A percentile compares a stretch with the other conserved stretches of the same genome.
These are phyloP conservation scores for Luffia ferchaultella DNA, from an alignment of 2,888 invertebrate species.

Conservation along the genomic window DNA sequence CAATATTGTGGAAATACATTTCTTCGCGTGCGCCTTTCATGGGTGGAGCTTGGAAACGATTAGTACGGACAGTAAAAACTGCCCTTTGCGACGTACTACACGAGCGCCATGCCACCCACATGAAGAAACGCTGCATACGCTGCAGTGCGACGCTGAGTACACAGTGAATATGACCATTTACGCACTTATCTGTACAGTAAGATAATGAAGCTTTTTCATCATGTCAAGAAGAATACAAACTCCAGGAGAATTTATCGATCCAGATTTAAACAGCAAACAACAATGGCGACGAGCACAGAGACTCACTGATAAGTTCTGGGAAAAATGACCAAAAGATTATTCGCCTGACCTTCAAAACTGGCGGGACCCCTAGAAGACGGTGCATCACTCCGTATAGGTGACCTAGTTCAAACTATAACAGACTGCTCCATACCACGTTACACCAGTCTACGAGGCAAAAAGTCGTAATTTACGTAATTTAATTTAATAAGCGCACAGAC, in stretches of 20 bases:
- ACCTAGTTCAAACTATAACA: too few species aligned
- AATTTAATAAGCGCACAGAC: too few species aligned
- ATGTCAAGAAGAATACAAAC: neutral
- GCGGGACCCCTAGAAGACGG: too few species aligned
- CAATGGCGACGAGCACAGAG: slow-evolving; percentile 1
- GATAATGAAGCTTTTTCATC: slow-evolving; percentile 1
- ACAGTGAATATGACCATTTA: slow-evolving; percentile 2
- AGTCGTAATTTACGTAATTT: too few species aligned
- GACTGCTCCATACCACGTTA: too few species aligned
- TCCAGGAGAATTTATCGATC: neutral
- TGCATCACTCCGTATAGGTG: too few species aligned
- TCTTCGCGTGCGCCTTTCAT: slow-evolving; percentile 4
- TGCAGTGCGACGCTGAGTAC: slow-evolving; percentile 3
- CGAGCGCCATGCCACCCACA: neutral
- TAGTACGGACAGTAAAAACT: slow-evolving; percentile 1
- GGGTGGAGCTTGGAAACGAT: slow-evolving; percentile 5
- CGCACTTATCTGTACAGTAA: slow-evolving; percentile 2
- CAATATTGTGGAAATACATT: slow-evolving; percentile 7
- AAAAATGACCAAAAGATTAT: slow-evolving; percentile 15
- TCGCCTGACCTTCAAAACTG: neutral
- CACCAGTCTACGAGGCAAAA: too few species aligned
- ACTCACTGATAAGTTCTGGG: slow-evolving; percentile 16
- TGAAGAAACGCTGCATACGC: slow-evolving; percentile 2
- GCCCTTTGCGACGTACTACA: neutral
- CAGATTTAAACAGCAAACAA: slow-evolving; percentile 7